phyloP scores from a whole-genome alignment of 2,797 vertebrate genomes.

The Parauchenoglanis ngamensis region DNA sequence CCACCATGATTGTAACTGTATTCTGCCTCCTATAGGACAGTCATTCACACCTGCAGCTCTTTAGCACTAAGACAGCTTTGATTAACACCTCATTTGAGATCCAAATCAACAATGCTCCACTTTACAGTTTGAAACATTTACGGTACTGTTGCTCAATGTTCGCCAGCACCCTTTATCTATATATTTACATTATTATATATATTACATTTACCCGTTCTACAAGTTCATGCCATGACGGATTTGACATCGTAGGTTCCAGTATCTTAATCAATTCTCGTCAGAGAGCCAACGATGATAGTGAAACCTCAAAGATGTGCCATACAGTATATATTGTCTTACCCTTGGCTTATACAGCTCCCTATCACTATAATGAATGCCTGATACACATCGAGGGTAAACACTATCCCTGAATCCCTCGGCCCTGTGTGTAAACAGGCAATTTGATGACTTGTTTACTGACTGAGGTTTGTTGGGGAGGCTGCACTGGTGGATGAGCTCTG shows the following conservation, averaged over 20 bases:
- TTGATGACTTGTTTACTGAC: constrained; percentile 29
- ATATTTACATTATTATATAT: too few relatives aligned
- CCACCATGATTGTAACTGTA: background rate
- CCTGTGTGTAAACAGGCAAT: constrained; percentile 23
- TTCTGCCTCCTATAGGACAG: background rate
- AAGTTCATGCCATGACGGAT: constrained; percentile 14
- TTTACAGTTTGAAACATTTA: background rate
- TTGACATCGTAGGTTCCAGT: background rate
- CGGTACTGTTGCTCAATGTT: background rate
- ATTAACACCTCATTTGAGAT: background rate
- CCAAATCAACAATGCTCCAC: background rate
- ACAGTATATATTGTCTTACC: constrained; percentile 18
- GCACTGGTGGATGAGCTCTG: constrained; percentile 11
- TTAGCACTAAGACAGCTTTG: background rate
- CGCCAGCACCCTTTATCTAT: constrained; percentile 16
- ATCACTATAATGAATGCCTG: constrained; percentile 22
- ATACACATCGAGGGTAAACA: constrained; percentile 32
- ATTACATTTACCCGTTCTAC: constrained; percentile 27
- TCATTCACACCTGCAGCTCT: background rate
- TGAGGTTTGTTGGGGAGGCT: constrained; percentile 9
- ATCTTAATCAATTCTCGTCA: constrained; percentile 33
- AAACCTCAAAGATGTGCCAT: constrained; percentile 25
- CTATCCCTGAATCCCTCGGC: constrained; percentile 10
- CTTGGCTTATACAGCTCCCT: background rate
- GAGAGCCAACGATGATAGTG: constrained; percentile 22